phyloP scores from a whole-genome alignment of 1,140 invertebrate genomes.

The Drosophila parabipectinata region DNA sequence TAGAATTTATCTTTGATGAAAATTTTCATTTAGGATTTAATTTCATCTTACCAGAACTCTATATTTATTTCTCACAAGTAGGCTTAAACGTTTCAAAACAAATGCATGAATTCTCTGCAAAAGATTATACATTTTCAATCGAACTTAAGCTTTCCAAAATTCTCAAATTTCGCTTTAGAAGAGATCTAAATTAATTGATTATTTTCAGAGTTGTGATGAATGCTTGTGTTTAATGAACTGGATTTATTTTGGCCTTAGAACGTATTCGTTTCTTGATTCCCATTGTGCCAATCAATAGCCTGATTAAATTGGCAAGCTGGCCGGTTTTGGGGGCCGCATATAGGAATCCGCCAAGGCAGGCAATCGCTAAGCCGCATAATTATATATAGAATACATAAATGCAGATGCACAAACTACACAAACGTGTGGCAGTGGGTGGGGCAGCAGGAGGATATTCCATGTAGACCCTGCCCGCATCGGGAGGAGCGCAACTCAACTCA shows the following conservation, averaged over 20 bases:
- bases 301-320: slow-evolving; percentile 38
- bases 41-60: neutral
- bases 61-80: neutral
- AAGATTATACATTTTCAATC: slow-evolving; percentile 4
- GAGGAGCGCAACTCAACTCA: slow-evolving; percentile 61
- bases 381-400: slow-evolving; percentile 65
- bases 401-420: slow-evolving; percentile 27
- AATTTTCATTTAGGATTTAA: neutral
- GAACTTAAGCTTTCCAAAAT: neutral
- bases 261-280: neutral
- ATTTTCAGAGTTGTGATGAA: neutral
- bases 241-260: too few relatives aligned
- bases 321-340: neutral
- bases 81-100: neutral
- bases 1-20: neutral
- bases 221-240: neutral
- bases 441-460: slow-evolving; percentile 23
- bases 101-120: neutral
- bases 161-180: neutral
- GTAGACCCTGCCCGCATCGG: slow-evolving; percentile 48
- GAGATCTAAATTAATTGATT: neutral
- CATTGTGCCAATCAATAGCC: neutral
- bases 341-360: slow-evolving; percentile 39
- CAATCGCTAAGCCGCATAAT: slow-evolving; percentile 57
- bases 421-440: neutral